These are phyloP conservation scores for Grapholita molesta DNA, from an alignment of 1,140 invertebrate species.

Conservation along the genomic window DNA sequence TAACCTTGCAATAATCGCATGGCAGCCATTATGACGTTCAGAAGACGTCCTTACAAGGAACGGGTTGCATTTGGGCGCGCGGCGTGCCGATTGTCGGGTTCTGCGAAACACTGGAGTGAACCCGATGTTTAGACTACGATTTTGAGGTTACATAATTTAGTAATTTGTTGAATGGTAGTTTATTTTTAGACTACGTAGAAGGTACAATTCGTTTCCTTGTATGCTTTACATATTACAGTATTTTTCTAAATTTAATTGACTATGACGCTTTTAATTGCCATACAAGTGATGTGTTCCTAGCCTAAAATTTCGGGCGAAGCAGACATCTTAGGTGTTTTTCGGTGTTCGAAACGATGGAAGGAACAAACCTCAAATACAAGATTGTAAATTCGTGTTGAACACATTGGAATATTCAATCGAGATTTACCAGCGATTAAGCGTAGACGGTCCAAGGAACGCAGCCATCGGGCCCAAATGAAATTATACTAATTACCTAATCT, in stretches of 20 bases:
- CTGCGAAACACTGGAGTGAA: slow-evolving; percentile 5
- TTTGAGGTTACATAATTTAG: slow-evolving; percentile 3
- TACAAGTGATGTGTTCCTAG: no score
- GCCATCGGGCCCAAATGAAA: slow-evolving; percentile 47
- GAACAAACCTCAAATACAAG: neutral
- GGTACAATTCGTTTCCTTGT: no score
- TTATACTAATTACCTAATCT: slow-evolving; percentile 61
- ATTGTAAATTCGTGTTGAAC: neutral
- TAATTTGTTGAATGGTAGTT: neutral
- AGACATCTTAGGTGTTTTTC: no score
- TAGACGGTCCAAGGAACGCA: neutral
- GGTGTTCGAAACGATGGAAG: no score
- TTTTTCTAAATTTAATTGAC: no score
- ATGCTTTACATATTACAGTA: no score
- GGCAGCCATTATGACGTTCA: neutral
- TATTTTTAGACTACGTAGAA: neutral
- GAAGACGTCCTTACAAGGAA: neutral
- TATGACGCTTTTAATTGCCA: no score
- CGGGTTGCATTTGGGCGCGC: slow-evolving; percentile 1
- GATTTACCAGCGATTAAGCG: neutral
- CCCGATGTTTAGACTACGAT: slow-evolving; percentile 2
- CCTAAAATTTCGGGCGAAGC: neutral
- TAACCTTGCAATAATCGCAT: neutral
- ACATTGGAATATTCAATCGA: slow-evolving; percentile 1
- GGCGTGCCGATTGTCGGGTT: neutral